phyloP scores from a whole-genome alignment of 2,113 vertebrate species.

The Strix uralensis region DNA sequence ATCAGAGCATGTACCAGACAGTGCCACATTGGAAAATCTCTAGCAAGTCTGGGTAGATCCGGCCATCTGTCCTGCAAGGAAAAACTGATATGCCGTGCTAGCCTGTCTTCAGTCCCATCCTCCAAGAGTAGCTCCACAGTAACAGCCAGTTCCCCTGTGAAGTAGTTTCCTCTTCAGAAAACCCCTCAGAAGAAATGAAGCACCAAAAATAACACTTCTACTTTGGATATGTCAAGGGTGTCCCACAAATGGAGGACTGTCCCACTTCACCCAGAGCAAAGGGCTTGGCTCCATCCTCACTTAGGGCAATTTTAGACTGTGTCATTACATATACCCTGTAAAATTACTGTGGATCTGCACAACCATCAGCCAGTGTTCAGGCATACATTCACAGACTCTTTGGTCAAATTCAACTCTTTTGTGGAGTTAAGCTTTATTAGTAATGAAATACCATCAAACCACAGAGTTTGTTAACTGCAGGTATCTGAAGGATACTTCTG shows the following conservation, averaged over 20 bases:
- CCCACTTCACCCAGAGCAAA: not conserved
- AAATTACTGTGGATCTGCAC: not conserved
- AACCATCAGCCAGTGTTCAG: not conserved
- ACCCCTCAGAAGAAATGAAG: not conserved
- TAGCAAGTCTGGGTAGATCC: not conserved
- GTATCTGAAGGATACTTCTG: not conserved
- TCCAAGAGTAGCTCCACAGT: not conserved
- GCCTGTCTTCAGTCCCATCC: not conserved
- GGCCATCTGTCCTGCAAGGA: not conserved
- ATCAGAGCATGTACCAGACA: not conserved
- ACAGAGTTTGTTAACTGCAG: not conserved
- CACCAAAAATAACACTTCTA: not conserved
- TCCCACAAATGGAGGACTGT: not conserved
- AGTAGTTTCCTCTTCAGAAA: not conserved
- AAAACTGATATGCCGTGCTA: not conserved
- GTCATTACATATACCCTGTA: not conserved
- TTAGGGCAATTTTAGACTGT: not conserved
- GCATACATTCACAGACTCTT: not conserved
- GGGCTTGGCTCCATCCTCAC: not conserved
- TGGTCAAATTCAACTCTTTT: not conserved
- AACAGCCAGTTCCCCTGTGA: not conserved
- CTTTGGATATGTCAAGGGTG: not conserved
- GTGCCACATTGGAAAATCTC: not conserved
- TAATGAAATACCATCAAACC: not conserved
- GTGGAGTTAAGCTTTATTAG: not conserved